Conservation (phyloP, 2,797 vertebrate species). For the Lacerta agilis region DNA sequence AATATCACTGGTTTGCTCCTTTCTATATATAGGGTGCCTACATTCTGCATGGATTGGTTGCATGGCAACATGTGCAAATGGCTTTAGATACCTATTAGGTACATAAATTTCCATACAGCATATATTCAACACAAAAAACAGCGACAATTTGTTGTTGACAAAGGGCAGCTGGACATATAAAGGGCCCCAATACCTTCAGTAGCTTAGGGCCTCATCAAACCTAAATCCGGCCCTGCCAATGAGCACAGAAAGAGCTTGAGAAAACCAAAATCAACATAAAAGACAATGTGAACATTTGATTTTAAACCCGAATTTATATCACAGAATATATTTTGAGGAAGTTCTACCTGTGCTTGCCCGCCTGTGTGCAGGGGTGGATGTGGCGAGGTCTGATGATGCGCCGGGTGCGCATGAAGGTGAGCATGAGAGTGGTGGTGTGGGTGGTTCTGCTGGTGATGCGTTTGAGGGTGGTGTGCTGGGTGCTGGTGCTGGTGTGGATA, state of each 20-base stretch:
- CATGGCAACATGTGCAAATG: too few relatives aligned
- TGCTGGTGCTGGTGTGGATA: constrained; percentile 94
- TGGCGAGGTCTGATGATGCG: constrained; percentile 95
- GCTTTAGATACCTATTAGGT: too few relatives aligned
- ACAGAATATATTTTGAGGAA: not conserved
- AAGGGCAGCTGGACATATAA: too few relatives aligned
- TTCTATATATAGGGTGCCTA: too few relatives aligned
- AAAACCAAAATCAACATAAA: not conserved
- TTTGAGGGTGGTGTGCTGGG: constrained; percentile 83
- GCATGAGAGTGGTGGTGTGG: constrained; percentile 90
- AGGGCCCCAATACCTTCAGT: too few relatives aligned
- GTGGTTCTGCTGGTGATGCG: constrained; percentile 89
- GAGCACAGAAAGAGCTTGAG: not conserved
- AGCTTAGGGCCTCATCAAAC: too few relatives aligned
- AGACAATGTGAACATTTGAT: not conserved
- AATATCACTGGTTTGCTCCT: too few relatives aligned
- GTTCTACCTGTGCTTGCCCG: constrained; percentile 90
- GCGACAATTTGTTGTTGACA: too few relatives aligned
- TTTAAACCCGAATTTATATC: not conserved
- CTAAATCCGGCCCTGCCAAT: too few relatives aligned
- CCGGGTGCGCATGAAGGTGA: constrained; percentile 87
- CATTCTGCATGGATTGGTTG: too few relatives aligned
- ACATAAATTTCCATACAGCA: too few relatives aligned
- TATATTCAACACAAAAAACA: too few relatives aligned
- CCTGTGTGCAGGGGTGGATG: constrained; percentile 92